Base-by-base conservation (phyloP, 2,888 invertebrate genomes). In the Charanyca ferruginea region DNA sequence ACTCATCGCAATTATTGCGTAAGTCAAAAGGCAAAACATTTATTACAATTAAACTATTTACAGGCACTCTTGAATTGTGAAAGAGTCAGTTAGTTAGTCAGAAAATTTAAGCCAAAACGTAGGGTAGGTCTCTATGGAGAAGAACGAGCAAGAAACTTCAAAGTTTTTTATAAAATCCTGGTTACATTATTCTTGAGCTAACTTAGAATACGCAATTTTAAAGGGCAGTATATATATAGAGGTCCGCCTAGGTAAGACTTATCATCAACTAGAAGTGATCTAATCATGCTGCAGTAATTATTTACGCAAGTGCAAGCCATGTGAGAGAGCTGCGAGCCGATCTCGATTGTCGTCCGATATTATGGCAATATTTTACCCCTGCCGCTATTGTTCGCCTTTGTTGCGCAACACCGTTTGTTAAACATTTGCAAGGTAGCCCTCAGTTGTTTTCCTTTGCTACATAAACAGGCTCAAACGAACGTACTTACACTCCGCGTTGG, bases 361-460 rank as follows among this genome's bases (percentile, higher is more conserved):
- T 95, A 93, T 94, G 92, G 91, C 89, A 95, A 94, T 88, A 93
- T 86, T 85, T 83, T 85, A 86, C 85, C 86, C 83, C 83, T 78
- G 77, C 83, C 71, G 79, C 90, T 89, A 94, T 95, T 95, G 94
- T 95, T 94, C 93, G 83, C 83, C 78, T 83, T 83, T 85, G 89
- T 93, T 94, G 90, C 92, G 90, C 91, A 93, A 94, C 88, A 76
- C 69, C 91, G 90, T 94, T 94, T 94, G 86, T 86, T 89, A 94
- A 95, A 95, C 91, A 94, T 89, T 87, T 75, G 83, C 87, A 83
- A 87, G 86, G 85, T 81, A 86, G 82, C 84, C 83, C 84, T 84
- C 86, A 81, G 89, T 90, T 93, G 93, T 93, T 91, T 89, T 88
- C 89, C 82, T 89, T 90, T 75, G 78, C 83, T 86, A 80, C 89